A percentile compares a stretch with the other conserved stretches of the same genome.
phyloP scores from a whole-genome alignment of 2,113 vertebrate genomes.

The Rhinogobius similis region DNA sequence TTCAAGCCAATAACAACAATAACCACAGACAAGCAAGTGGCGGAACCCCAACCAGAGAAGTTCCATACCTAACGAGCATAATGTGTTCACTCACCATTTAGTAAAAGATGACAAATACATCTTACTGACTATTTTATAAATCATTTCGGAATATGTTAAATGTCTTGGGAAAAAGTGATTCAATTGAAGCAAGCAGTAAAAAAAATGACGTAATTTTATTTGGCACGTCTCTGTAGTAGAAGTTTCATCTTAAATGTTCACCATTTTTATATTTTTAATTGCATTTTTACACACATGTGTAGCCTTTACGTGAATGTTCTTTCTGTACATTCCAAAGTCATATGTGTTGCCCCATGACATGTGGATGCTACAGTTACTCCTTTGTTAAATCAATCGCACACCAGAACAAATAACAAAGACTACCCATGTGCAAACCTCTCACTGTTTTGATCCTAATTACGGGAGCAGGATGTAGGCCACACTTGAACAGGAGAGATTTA shows the following conservation, averaged over 20 bases:
- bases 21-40: too few relatives aligned
- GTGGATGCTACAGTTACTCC: not conserved
- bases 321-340: not conserved
- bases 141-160: too few relatives aligned
- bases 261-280: not conserved
- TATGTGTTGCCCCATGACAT: not conserved
- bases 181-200: too few relatives aligned
- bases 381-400: not conserved
- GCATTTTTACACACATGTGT: not conserved
- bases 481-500: not conserved
- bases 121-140: too few relatives aligned
- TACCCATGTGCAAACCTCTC: not conserved
- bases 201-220: not conserved
- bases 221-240: too few relatives aligned
- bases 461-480: not conserved
- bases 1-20: not conserved
- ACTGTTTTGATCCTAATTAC: slow-evolving; percentile 8
- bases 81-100: not conserved
- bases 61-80: not conserved
- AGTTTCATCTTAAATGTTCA: too few relatives aligned
- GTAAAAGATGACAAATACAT: not conserved
- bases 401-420: not conserved
- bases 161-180: not conserved
- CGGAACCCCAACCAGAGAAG: too few relatives aligned
- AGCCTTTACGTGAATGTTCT: not conserved